Conservation (phyloP, 2,113 vertebrate genomes). For the Pipa parva region DNA sequence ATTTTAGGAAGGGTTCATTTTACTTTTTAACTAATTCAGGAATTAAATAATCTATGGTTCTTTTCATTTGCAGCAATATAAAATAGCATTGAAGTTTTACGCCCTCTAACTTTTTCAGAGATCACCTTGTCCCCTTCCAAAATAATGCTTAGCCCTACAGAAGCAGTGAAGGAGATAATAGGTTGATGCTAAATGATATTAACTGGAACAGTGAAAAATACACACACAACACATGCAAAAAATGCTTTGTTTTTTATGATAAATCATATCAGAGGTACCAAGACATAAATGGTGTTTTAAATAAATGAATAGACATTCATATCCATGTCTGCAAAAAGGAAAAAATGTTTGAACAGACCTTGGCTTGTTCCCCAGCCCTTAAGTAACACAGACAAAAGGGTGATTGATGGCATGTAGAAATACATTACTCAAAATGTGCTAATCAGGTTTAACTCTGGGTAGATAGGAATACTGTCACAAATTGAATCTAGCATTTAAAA, state of each 20-base stretch:
- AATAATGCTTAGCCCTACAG: too few species aligned
- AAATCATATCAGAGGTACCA: neutral
- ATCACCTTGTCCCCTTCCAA: too few species aligned
- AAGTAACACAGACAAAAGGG: conserved; percentile 27
- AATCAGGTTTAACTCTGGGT: conserved; percentile 39
- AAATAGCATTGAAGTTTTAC: too few species aligned
- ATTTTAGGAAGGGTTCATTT: too few species aligned
- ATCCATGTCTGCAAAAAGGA: neutral
- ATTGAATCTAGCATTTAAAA: conserved; percentile 35
- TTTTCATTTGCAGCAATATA: too few species aligned
- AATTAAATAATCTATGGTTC: too few species aligned
- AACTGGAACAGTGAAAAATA: too few species aligned
- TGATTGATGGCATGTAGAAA: conserved; percentile 33
- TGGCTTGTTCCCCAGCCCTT: conserved; percentile 18
- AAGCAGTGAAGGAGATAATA: too few species aligned
- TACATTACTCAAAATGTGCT: conserved; percentile 41
- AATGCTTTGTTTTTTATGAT: neutral
- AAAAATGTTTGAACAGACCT: conserved; percentile 36
- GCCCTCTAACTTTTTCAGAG: too few species aligned
- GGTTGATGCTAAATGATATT: too few species aligned
- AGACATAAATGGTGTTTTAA: conserved; percentile 2
- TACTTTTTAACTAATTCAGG: too few species aligned
- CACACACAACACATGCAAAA: too few species aligned
- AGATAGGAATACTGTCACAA: conserved; percentile 39
- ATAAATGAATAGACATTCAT: conserved; percentile 4